Evolutionary conservation across 2,888 invertebrate species (phyloP).

Genomic region (Corythucha ciliata): DNA sequence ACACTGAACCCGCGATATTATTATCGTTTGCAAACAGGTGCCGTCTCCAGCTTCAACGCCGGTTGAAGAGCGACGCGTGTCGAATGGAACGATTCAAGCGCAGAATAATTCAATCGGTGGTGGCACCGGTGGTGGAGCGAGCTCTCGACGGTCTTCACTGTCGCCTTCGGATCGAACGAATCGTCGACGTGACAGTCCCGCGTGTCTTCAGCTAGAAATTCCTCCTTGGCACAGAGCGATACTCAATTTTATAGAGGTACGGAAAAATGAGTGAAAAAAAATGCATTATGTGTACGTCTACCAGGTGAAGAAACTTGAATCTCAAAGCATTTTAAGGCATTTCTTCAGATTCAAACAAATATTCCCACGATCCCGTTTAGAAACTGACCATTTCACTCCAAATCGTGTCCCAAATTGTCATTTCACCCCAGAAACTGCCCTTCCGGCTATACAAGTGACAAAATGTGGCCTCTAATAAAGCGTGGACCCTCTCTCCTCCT

Average conservation of each 20-base stretch:
- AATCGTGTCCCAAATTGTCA: too few relatives aligned
- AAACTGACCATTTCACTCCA: too few relatives aligned
- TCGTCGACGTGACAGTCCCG: constrained; percentile 40
- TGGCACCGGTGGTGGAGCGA: constrained; percentile 32
- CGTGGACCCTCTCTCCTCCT: too few relatives aligned
- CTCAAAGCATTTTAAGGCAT: too few relatives aligned
- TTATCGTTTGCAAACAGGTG: constrained; percentile 11
- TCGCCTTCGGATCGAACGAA: constrained; percentile 40
- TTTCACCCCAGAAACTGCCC: too few relatives aligned
- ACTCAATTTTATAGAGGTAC: constrained; percentile 42
- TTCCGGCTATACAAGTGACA: too few relatives aligned
- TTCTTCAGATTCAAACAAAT: too few relatives aligned
- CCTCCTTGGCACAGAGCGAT: constrained; percentile 42
- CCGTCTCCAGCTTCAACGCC: constrained; percentile 31
- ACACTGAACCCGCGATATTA: constrained; percentile 21
- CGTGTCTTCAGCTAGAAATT: constrained; percentile 40
- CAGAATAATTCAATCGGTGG: constrained; percentile 18
- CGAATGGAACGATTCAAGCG: constrained; percentile 29
- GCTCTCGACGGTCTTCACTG: constrained; percentile 40
- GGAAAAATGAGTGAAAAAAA: too few relatives aligned
- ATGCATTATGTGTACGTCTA: too few relatives aligned
- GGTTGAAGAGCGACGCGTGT: constrained; percentile 34
- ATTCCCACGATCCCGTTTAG: too few relatives aligned
- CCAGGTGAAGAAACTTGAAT: too few relatives aligned
- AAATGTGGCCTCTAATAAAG: too few relatives aligned